phyloP scores from a whole-genome alignment of 2,888 invertebrate genomes.

The Lissonota sp. region DNA sequence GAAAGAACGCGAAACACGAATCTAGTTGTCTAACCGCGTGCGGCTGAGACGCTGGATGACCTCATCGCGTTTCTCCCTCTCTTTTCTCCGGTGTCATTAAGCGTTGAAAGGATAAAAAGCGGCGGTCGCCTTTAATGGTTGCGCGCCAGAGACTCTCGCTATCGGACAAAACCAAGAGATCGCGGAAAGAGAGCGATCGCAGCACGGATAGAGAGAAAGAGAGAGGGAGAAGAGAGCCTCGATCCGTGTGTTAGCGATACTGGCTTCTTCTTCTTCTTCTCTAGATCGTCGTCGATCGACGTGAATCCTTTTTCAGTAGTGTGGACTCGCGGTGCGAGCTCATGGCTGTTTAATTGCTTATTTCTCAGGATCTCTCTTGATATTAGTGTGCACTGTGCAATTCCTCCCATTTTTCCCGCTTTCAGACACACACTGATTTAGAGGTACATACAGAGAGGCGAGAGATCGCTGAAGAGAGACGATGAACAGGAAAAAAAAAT shows the following conservation, averaged over 20 bases:
- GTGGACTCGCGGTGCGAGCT: constrained; percentile 56
- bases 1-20: constrained; percentile 64
- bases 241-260: constrained; percentile 45
- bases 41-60: constrained; percentile 72
- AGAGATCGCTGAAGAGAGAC: constrained; percentile 45
- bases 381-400: constrained; percentile 40
- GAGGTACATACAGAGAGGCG: background rate
- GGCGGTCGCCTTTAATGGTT: constrained; percentile 77
- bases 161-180: constrained; percentile 29
- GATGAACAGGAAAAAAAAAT: constrained; percentile 36
- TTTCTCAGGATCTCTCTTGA: constrained; percentile 75
- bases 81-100: constrained; percentile 68
- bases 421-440: constrained; percentile 15
- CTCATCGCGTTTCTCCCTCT: constrained; percentile 71
- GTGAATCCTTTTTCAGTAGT: constrained; percentile 74
- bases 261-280: constrained; percentile 18
- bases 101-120: constrained; percentile 73
- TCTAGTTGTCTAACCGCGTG: constrained; percentile 75
- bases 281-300: constrained; percentile 54
- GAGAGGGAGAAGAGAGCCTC: constrained; percentile 22
- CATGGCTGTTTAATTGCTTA: constrained; percentile 76
- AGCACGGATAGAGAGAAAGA: constrained; percentile 7
- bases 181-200: background rate
- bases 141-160: constrained; percentile 57
- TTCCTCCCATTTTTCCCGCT: constrained; percentile 4